These are phyloP conservation scores for Hormaphis cornu DNA, from an alignment of 1,140 invertebrate species.

Conservation along the genomic window DNA sequence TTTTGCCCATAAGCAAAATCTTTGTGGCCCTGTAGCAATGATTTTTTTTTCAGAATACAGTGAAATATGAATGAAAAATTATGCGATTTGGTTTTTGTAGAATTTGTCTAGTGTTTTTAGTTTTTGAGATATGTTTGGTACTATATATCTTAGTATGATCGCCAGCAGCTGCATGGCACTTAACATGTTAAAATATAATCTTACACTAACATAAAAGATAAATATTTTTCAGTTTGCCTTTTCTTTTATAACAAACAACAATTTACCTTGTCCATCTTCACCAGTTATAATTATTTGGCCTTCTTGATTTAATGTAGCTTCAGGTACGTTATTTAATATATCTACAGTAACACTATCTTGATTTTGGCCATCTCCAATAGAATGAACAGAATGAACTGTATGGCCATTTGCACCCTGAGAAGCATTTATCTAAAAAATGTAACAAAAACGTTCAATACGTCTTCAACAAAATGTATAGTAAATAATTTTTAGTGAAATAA, in stretches of 20 bases:
- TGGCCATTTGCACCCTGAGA: constrained; percentile 57
- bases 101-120: no score
- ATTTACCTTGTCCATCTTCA: constrained; percentile 81
- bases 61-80: no score
- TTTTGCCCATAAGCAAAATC: no score
- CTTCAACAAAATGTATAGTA: background rate
- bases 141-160: no score
- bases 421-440: constrained; percentile 62
- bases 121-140: no score
- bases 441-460: no score
- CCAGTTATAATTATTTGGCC: constrained; percentile 90
- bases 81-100: no score
- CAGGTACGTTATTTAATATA: constrained; percentile 77
- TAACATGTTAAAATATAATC: background rate
- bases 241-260: background rate
- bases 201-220: background rate
- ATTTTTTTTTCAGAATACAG: no score
- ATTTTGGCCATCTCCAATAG: constrained; percentile 58
- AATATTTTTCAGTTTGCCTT: background rate
- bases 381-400: constrained; percentile 56
- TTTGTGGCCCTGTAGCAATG: no score
- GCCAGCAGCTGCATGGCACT: no score
- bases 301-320: constrained; percentile 78
- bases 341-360: constrained; percentile 57
- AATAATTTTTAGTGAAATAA: background rate